These are phyloP conservation scores for Trichoplusia ni DNA, from an alignment of 1,140 invertebrate species.

Conservation along the genomic window DNA sequence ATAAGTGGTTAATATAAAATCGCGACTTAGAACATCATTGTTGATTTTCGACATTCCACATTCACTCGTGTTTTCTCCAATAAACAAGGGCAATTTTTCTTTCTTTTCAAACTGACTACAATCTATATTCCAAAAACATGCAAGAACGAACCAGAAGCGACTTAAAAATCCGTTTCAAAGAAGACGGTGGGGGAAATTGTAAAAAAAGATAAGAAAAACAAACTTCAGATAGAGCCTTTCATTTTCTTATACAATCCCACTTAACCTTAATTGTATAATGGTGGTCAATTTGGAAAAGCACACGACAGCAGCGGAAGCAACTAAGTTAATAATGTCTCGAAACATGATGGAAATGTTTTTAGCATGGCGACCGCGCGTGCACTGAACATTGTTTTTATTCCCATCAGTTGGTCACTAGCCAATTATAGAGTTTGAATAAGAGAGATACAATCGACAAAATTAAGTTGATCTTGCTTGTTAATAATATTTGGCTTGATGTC, in stretches of 20 bases:
- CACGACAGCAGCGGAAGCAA: slow-evolving; percentile 38
- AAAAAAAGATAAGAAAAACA: slow-evolving; percentile 7
- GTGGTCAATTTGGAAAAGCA: slow-evolving; percentile 35
- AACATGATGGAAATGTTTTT: slow-evolving; percentile 51
- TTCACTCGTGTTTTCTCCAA: too few species aligned
- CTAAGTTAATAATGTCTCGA: slow-evolving; percentile 40
- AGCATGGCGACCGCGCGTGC: slow-evolving; percentile 43
- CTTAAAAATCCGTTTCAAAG: too few species aligned
- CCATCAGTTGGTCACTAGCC: slow-evolving; percentile 23
- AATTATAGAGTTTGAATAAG: slow-evolving; percentile 19
- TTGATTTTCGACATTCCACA: too few species aligned
- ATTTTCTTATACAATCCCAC: slow-evolving; percentile 25
- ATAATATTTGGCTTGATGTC: neutral
- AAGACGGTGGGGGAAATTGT: neutral
- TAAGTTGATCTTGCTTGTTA: neutral
- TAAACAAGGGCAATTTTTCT: too few species aligned
- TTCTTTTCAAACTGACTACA: too few species aligned
- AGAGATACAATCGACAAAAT: neutral
- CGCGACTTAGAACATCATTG: too few species aligned
- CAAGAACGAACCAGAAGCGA: too few species aligned
- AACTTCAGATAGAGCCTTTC: too few species aligned
- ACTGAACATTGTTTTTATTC: slow-evolving; percentile 30
- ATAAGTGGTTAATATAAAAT: slow-evolving; percentile 27
- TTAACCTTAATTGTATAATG: slow-evolving; percentile 29
- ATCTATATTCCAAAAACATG: too few species aligned